These are phyloP conservation scores for Ophioderma brevispina DNA, from an alignment of 35 echinoderm and acorn worm genomes.

Conservation along the genomic window DNA sequence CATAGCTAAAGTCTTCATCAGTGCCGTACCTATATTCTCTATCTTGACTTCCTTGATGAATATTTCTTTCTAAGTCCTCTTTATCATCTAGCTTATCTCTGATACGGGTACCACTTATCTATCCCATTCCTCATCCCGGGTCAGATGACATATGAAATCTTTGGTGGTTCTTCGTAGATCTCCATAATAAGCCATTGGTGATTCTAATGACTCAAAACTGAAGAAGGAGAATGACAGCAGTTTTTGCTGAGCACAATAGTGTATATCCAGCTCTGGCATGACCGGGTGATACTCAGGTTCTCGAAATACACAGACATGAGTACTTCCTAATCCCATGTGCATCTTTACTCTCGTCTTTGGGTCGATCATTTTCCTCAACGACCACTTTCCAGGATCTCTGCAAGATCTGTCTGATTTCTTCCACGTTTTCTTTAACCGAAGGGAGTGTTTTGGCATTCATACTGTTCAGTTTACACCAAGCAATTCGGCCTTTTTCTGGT, in stretches of 20 bases:
- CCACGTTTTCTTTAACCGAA: constrained; percentile 8
- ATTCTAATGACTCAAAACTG: constrained; percentile 18
- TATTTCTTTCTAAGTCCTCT: not conserved
- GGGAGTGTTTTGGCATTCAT: constrained; percentile 50
- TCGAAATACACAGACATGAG: constrained; percentile 39
- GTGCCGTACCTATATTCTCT: constrained; percentile 7
- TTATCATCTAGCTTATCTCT: constrained; percentile 7
- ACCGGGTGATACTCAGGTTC: constrained; percentile 33
- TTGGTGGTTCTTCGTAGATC: constrained; percentile 32
- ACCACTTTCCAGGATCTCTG: not conserved
- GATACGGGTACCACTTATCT: constrained; percentile 1
- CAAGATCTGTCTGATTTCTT: constrained; percentile 9
- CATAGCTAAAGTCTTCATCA: constrained; percentile 27
- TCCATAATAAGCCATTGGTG: constrained; percentile 30
- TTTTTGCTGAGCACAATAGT: constrained; percentile 12
- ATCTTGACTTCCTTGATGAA: not conserved
- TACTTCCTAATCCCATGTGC: not conserved
- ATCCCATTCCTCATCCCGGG: constrained; percentile 33
- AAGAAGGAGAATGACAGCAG: constrained; percentile 36
- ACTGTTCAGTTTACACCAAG: constrained; percentile 15
- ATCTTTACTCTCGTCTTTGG: not conserved
- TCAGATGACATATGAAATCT: constrained; percentile 33
- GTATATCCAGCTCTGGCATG: constrained; percentile 46
- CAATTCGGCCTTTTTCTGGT: constrained; percentile 22
- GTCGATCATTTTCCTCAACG: not conserved